Conservation (phyloP, 1,140 invertebrate genomes). For the Drosophila pallidifrons region DNA sequence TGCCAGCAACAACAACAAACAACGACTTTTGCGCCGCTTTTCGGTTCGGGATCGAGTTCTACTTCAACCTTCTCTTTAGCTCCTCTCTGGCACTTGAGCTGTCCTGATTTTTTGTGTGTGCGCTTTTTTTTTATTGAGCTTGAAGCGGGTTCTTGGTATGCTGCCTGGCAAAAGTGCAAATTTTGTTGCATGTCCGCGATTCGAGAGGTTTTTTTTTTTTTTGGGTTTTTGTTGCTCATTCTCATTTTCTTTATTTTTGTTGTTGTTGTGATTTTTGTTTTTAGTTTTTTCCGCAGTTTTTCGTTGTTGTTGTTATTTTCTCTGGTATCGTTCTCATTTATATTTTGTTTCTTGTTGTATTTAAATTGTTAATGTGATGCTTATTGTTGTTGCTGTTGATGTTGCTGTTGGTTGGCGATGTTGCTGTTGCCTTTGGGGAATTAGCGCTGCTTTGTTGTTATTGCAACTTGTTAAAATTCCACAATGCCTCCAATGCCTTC, state of each 20-base stretch:
- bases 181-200: constrained; percentile 59
- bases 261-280: constrained; percentile 1
- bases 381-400: constrained; percentile 28
- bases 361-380: constrained; percentile 79
- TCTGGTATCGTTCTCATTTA: constrained; percentile 63
- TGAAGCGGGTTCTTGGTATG: constrained; percentile 52
- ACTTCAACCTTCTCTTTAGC: not conserved
- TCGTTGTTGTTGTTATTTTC: constrained; percentile 13
- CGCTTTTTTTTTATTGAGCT: constrained; percentile 15
- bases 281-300: constrained; percentile 4
- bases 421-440: constrained; percentile 71
- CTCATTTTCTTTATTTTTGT: constrained; percentile 10
- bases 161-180: constrained; percentile 70
- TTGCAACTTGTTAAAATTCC: constrained; percentile 82
- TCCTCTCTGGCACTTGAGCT: constrained; percentile 7
- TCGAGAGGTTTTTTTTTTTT: constrained; percentile 6
- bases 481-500: constrained; percentile 35
- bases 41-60: constrained; percentile 14
- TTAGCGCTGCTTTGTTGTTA: constrained; percentile 75
- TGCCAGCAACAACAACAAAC: constrained; percentile 13
- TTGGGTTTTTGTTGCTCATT: not conserved
- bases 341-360: constrained; percentile 74
- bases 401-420: constrained; percentile 26
- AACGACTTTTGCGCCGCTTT: constrained; percentile 13
- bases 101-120: constrained; percentile 13